Evolutionary conservation across 1,140 invertebrate species (phyloP).

Genomic region (Drosophila pseudoobscura): DNA sequence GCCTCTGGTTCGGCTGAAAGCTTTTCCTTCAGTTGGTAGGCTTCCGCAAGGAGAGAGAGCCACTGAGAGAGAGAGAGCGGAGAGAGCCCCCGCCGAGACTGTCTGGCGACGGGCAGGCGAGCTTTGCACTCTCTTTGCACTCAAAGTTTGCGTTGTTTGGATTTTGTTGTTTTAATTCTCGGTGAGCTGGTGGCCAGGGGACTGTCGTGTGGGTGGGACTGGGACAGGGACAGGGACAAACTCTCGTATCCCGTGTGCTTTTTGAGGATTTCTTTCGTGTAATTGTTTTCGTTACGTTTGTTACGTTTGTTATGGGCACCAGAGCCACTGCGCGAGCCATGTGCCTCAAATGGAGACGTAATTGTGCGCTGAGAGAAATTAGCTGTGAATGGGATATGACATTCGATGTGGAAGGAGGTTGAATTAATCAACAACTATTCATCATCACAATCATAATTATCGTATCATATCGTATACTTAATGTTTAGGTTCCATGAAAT

Average conservation of each 20-base stretch:
- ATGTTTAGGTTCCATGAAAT: no score
- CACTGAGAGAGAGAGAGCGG: neutral
- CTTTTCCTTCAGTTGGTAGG: conserved; percentile 76
- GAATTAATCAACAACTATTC: no score
- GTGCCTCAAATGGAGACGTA: conserved; percentile 67
- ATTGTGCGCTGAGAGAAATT: conserved; percentile 57
- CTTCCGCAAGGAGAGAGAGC: conserved; percentile 40
- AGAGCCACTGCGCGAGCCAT: conserved; percentile 48
- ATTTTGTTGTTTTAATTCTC: conserved; percentile 79
- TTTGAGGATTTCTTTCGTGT: conserved; percentile 74
- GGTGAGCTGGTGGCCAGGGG: conserved; percentile 38
- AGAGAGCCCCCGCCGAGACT: conserved; percentile 44
- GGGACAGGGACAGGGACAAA: conserved; percentile 15
- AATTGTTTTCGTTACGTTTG: conserved; percentile 79
- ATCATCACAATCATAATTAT: no score
- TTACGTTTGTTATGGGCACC: conserved; percentile 75
- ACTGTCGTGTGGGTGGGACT: neutral
- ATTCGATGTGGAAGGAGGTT: neutral
- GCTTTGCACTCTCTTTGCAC: conserved; percentile 51
- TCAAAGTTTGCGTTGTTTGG: conserved; percentile 79
- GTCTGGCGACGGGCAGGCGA: conserved; percentile 64
- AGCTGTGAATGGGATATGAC: no score
- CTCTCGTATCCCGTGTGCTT: conserved; percentile 68
- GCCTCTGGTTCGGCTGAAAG: conserved; percentile 52
- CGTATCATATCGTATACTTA: no score